Percentiles rank a stretch among this genome's conserved stretches.
These are phyloP conservation scores for Carassius auratus DNA, from an alignment of 2,113 vertebrate genomes.

Conservation along the genomic window DNA sequence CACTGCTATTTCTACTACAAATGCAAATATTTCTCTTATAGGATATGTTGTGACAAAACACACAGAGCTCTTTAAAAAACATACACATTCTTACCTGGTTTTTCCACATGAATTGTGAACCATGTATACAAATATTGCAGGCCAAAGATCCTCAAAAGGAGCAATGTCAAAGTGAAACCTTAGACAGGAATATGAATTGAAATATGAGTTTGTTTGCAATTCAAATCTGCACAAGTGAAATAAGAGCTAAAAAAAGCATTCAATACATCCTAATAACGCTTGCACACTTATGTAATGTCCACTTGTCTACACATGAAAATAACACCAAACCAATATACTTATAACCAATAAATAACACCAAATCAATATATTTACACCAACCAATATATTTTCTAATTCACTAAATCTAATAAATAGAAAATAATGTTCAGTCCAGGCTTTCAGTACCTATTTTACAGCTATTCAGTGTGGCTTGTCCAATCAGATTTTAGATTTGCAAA, in stretches of 20 bases:
- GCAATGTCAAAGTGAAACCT: conserved; percentile 98
- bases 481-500: too few species aligned
- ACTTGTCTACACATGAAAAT: neutral
- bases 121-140: conserved; percentile 96
- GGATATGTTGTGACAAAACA: neutral
- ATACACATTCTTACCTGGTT: conserved; percentile 78
- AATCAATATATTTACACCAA: too few species aligned
- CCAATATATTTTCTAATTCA: too few species aligned
- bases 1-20: too few species aligned
- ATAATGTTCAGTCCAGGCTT: neutral
- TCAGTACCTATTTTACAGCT: neutral
- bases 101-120: conserved; percentile 93
- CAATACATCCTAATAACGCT: neutral
- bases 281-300: too few species aligned
- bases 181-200: conserved; percentile 14
- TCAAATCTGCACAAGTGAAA: neutral
- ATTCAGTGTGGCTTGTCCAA: neutral
- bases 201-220: neutral
- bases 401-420: neutral
- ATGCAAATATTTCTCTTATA: too few species aligned
- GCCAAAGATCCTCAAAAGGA: conserved; percentile 94
- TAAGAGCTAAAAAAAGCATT: neutral
- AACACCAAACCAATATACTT: neutral
- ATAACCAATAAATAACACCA: too few species aligned
- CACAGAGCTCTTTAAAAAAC: neutral